These are phyloP conservation scores for Bhutanitis thaidina DNA, from an alignment of 2,888 invertebrate species.

Conservation along the genomic window DNA sequence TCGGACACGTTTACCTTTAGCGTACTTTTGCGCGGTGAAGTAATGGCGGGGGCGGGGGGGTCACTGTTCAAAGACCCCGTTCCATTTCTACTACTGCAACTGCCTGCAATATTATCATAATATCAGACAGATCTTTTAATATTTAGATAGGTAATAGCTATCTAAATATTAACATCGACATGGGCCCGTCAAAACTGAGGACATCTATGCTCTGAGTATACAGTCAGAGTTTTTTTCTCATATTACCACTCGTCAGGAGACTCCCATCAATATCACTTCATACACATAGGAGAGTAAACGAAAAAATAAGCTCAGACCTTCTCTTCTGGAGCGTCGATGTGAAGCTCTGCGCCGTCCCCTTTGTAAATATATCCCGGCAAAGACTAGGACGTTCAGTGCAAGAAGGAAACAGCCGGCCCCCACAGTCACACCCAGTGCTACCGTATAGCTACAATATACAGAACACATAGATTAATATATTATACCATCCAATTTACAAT, in stretches of 20 bases:
- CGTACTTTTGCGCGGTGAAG: conserved; percentile 66
- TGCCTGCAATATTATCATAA: conserved; percentile 36
- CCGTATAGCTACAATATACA: conserved; percentile 80
- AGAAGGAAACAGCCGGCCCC: conserved; percentile 86
- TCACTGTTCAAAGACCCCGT: conserved; percentile 36
- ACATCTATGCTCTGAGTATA: too few relatives aligned
- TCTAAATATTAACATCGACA: too few relatives aligned
- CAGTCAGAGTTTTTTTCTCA: too few relatives aligned
- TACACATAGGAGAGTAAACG: too few relatives aligned
- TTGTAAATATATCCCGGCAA: conserved; percentile 88
- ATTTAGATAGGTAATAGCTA: too few relatives aligned
- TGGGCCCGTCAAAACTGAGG: too few relatives aligned
- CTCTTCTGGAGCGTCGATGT: conserved; percentile 48
- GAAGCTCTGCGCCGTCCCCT: conserved; percentile 76
- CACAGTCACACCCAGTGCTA: conserved; percentile 88
- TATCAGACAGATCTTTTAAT: background rate
- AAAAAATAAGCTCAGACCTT: conserved; percentile 35
- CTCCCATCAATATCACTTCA: too few relatives aligned
- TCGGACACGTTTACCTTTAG: conserved; percentile 65
- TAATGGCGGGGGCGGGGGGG: conserved; percentile 33
- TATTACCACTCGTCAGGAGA: too few relatives aligned
- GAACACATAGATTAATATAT: too few relatives aligned
- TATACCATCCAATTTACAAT: too few relatives aligned
- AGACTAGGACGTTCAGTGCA: conserved; percentile 86
- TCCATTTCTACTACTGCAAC: conserved; percentile 46